Conservation (phyloP, 2,797 vertebrate genomes). For the Peromyscus nudipes region DNA sequence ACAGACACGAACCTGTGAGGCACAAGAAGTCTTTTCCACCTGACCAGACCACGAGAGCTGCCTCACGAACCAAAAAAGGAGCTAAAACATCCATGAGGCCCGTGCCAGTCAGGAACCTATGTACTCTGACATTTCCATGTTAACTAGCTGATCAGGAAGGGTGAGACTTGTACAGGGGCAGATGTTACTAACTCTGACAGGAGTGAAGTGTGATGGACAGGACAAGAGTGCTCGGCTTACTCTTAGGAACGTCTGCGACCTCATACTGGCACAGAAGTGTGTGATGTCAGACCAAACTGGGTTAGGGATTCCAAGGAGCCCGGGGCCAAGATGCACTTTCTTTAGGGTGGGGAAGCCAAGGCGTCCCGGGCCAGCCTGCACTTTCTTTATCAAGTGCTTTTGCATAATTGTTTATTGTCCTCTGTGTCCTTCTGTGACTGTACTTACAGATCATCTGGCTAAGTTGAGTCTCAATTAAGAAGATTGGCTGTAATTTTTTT, state of each 20-base stretch:
- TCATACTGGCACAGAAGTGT: fast-evolving
- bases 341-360: neutral
- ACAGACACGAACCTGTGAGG: no score
- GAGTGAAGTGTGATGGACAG: no score
- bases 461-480: neutral
- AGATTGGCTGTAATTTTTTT: neutral
- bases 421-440: neutral
- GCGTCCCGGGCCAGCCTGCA: neutral
- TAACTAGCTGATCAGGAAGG: neutral
- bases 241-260: neutral
- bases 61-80: fast-evolving
- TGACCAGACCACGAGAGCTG: neutral
- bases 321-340: neutral
- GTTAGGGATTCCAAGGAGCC: no score
- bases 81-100: neutral
- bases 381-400: neutral
- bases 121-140: neutral
- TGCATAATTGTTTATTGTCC: neutral
- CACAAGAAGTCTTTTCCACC: neutral
- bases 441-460: neutral
- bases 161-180: no score
- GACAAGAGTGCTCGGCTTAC: no score
- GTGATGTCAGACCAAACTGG: fast-evolving
- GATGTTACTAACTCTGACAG: neutral
- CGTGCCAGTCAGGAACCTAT: neutral